These are phyloP conservation scores for Pantherophis alleghaniensis DNA, from an alignment of 2,797 vertebrate species.

Conservation along the genomic window DNA sequence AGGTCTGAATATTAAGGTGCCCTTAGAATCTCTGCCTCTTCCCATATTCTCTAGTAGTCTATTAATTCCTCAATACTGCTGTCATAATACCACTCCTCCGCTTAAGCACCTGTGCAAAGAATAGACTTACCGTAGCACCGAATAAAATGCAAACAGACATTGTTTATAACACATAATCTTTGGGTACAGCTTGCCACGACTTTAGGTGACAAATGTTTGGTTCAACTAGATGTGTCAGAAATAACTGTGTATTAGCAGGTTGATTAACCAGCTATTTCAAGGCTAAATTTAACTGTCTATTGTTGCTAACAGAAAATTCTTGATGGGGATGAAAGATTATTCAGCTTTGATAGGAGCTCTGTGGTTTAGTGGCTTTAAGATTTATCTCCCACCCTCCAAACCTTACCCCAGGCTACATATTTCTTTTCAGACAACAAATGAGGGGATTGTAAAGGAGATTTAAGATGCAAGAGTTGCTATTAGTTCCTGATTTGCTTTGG, in stretches of 20 bases:
- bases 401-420: neutral
- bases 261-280: conserved; percentile 29
- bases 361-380: neutral
- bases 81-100: neutral
- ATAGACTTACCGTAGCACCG: neutral
- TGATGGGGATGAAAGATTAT: conserved; percentile 19
- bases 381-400: neutral
- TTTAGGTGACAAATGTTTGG: conserved; percentile 35
- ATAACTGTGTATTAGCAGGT: conserved; percentile 29
- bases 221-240: conserved; percentile 28
- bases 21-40: neutral
- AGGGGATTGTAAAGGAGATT: neutral
- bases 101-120: conserved; percentile 28
- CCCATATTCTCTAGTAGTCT: neutral
- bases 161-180: conserved; percentile 37
- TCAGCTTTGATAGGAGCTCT: conserved; percentile 10
- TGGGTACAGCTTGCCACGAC: conserved; percentile 20
- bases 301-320: conserved; percentile 21
- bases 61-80: neutral
- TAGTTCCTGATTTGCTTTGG: neutral
- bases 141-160: conserved; percentile 32
- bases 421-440: conserved; percentile 2
- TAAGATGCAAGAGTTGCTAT: neutral
- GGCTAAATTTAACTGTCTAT: conserved; percentile 39
- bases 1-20: neutral